A percentile compares a stretch with the other conserved stretches of the same genome.
Evolutionary conservation across 2,113 vertebrate species (phyloP).

Genomic region (Gobio gobio): DNA sequence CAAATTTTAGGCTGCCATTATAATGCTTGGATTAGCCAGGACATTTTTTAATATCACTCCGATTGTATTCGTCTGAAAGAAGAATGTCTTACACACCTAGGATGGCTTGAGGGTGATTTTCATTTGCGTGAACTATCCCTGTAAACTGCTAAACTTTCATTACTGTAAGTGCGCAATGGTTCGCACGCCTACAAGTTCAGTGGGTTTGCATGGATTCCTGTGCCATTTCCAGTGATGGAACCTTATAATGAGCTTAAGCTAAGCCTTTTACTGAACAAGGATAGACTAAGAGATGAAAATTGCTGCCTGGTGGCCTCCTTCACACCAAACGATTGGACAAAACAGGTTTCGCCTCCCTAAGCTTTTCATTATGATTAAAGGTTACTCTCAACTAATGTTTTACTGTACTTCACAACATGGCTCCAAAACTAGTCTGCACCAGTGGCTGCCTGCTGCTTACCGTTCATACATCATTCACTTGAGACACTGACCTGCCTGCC

Average conservation of each 20-base stretch:
- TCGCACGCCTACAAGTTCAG: not conserved
- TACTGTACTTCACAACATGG: not conserved
- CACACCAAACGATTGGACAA: not conserved
- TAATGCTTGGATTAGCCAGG: too few relatives aligned
- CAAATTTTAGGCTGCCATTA: too few relatives aligned
- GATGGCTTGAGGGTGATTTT: too few relatives aligned
- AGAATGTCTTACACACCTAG: too few relatives aligned
- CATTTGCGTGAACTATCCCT: too few relatives aligned
- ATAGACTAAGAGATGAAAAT: constrained; percentile 23
- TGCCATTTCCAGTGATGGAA: constrained; percentile 34
- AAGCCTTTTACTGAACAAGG: not conserved
- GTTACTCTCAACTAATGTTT: not conserved
- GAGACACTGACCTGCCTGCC: not conserved
- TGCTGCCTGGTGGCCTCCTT: not conserved
- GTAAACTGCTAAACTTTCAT: not conserved
- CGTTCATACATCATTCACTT: not conserved
- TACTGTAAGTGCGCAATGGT: not conserved
- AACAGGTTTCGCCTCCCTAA: not conserved
- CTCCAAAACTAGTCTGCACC: constrained; percentile 50
- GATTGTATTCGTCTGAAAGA: too few relatives aligned
- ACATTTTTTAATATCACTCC: too few relatives aligned
- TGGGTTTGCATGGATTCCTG: not conserved
- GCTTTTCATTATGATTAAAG: constrained; percentile 3
- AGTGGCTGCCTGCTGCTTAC: constrained; percentile 14
- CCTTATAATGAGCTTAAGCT: constrained; percentile 55